A percentile compares a stretch with the other conserved stretches of the same genome.
Evolutionary conservation across 1,140 invertebrate genomes (phyloP).

Genomic region (Drosophila quadrilineata): DNA sequence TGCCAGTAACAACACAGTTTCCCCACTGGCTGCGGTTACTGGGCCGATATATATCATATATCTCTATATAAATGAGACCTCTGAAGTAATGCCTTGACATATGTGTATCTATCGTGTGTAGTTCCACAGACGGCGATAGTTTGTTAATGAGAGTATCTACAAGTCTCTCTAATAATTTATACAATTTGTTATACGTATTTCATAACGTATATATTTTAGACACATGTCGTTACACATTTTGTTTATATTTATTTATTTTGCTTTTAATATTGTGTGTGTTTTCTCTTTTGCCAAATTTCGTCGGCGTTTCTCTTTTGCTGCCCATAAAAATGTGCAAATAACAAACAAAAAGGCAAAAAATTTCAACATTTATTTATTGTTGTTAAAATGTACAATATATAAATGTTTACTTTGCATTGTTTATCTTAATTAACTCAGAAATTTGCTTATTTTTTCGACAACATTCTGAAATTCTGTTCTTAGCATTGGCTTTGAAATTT

Average conservation of each 20-base stretch:
- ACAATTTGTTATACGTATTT: background rate
- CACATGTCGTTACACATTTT: slow-evolving; percentile 29
- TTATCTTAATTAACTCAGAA: slow-evolving; percentile 46
- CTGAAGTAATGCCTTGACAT: too few species aligned
- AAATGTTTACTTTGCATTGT: slow-evolving; percentile 48
- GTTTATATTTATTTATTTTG: slow-evolving; percentile 27
- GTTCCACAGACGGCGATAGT: background rate
- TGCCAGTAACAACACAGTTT: slow-evolving; percentile 14
- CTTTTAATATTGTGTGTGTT: background rate
- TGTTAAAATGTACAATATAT: slow-evolving; percentile 29
- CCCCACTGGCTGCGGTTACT: slow-evolving; percentile 25
- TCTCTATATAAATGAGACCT: background rate
- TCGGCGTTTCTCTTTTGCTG: slow-evolving; percentile 4
- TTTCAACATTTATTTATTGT: background rate
- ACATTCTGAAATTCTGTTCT: slow-evolving; percentile 38
- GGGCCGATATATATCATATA: slow-evolving; percentile 12
- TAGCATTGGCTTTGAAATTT: slow-evolving; percentile 30
- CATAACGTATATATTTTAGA: too few species aligned
- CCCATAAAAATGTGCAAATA: slow-evolving; percentile 33
- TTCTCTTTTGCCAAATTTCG: slow-evolving; percentile 15
- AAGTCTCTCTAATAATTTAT: background rate
- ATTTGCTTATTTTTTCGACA: too few species aligned
- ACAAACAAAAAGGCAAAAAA: background rate
- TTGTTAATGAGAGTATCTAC: background rate
- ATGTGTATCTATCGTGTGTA: background rate